A percentile compares a stretch with the other conserved stretches of the same genome.
Conservation (phyloP, 2,113 vertebrate genomes). For the Callipepla californica region DNA sequence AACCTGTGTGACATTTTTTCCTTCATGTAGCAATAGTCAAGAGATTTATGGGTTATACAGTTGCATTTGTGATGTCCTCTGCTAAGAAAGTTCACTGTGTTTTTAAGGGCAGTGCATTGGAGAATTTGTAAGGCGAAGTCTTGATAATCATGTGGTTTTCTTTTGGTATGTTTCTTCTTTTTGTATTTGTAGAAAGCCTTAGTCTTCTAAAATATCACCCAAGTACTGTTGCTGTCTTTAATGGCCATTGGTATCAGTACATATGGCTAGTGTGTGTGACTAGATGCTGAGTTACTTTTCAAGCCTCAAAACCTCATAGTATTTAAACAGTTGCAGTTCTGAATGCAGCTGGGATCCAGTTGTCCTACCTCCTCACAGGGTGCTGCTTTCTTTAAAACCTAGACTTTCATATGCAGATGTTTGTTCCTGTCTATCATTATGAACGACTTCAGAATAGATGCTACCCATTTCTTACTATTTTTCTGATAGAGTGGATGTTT, state of each 20-base stretch:
- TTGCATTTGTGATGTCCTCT: background rate
- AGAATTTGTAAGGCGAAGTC: background rate
- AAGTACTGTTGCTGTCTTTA: background rate
- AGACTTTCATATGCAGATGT: background rate
- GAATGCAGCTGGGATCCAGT: background rate
- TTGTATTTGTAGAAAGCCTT: background rate
- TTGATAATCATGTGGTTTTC: background rate
- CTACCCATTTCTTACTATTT: background rate
- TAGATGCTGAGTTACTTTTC: background rate
- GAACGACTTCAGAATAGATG: background rate
- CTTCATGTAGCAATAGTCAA: background rate
- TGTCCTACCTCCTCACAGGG: background rate
- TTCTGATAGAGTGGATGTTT: background rate
- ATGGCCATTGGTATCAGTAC: background rate
- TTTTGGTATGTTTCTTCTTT: background rate
- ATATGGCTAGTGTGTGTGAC: background rate
- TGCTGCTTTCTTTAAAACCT: background rate
- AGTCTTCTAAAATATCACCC: background rate
- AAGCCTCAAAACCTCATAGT: background rate
- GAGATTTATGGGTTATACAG: background rate
- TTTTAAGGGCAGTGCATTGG: background rate
- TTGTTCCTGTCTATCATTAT: background rate
- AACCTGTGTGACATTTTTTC: background rate
- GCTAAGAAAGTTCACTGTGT: background rate
- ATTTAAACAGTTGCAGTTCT: background rate